Evolutionary conservation across 1,140 invertebrate genomes (phyloP).

Genomic region (Eriosoma lanigerum): DNA sequence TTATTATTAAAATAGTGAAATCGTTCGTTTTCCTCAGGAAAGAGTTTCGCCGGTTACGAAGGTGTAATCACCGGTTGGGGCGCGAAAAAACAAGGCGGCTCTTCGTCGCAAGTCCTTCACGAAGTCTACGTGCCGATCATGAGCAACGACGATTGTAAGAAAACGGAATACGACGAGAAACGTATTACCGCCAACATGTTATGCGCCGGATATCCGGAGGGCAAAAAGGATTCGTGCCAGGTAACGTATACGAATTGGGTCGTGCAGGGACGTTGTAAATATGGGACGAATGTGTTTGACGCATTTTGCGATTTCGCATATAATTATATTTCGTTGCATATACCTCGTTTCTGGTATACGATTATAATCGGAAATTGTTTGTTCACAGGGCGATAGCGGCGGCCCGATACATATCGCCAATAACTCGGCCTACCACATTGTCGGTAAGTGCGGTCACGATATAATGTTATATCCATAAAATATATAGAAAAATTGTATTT

Average conservation of each 20-base stretch:
- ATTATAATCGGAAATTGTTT: neutral
- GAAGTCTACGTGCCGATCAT: slow-evolving; percentile 73
- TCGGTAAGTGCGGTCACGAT: slow-evolving; percentile 60
- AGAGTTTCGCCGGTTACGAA: slow-evolving; percentile 55
- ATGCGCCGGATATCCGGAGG: slow-evolving; percentile 76
- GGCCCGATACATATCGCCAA: slow-evolving; percentile 65
- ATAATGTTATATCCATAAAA: too few relatives aligned
- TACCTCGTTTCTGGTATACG: too few relatives aligned
- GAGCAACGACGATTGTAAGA: slow-evolving; percentile 69
- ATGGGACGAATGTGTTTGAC: too few relatives aligned
- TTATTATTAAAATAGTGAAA: too few relatives aligned
- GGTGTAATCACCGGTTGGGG: slow-evolving; percentile 57
- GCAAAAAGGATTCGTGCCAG: slow-evolving; percentile 72
- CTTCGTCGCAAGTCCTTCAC: slow-evolving; percentile 54
- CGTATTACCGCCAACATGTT: slow-evolving; percentile 84
- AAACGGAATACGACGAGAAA: slow-evolving; percentile 66
- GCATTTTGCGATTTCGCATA: too few relatives aligned
- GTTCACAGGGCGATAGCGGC: slow-evolving; percentile 66
- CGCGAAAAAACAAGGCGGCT: slow-evolving; percentile 54
- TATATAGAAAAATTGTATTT: too few relatives aligned
- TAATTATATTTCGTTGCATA: too few relatives aligned
- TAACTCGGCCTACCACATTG: slow-evolving; percentile 60
- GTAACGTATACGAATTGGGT: slow-evolving; percentile 54
- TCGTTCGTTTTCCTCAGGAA: slow-evolving; percentile 51
- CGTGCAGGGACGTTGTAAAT: too few relatives aligned